phyloP scores from a whole-genome alignment of 1,140 invertebrate genomes.

The Doryteuthis pealeii region DNA sequence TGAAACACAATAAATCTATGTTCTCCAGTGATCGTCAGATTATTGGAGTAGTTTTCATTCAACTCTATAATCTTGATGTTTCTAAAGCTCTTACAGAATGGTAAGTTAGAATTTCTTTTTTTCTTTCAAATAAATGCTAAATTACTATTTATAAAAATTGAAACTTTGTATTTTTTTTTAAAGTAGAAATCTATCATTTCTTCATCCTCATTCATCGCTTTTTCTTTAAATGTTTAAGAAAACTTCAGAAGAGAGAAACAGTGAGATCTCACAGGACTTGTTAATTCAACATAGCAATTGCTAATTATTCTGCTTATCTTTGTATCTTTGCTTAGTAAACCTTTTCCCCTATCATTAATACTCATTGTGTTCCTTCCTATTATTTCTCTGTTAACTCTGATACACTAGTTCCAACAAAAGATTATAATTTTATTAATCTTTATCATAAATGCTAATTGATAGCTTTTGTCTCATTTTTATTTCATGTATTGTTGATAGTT shows the following conservation, averaged over 20 bases:
- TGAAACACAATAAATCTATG: constrained; percentile 52
- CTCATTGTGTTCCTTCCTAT: too few relatives aligned
- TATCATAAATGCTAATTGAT: too few relatives aligned
- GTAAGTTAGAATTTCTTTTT: constrained; percentile 30
- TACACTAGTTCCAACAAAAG: background rate
- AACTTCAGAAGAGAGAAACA: background rate
- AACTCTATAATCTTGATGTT: constrained; percentile 44
- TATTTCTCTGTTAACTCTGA: too few relatives aligned
- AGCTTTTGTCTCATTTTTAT: too few relatives aligned
- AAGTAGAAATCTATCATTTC: background rate
- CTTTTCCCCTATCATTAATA: too few relatives aligned
- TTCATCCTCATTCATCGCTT: background rate
- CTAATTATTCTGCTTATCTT: too few relatives aligned
- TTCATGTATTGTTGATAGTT: too few relatives aligned
- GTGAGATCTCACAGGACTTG: too few relatives aligned
- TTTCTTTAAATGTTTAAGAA: background rate
- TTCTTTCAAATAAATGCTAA: background rate
- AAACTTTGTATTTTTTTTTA: background rate
- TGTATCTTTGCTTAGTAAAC: too few relatives aligned
- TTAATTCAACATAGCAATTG: too few relatives aligned
- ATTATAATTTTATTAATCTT: too few relatives aligned
- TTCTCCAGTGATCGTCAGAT: constrained; percentile 50
- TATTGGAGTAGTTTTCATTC: constrained; percentile 47
- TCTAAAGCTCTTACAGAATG: constrained; percentile 50
- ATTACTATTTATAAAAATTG: background rate